Conservation (phyloP, 2,888 invertebrate species). For the Ypsolopha scabrella region DNA sequence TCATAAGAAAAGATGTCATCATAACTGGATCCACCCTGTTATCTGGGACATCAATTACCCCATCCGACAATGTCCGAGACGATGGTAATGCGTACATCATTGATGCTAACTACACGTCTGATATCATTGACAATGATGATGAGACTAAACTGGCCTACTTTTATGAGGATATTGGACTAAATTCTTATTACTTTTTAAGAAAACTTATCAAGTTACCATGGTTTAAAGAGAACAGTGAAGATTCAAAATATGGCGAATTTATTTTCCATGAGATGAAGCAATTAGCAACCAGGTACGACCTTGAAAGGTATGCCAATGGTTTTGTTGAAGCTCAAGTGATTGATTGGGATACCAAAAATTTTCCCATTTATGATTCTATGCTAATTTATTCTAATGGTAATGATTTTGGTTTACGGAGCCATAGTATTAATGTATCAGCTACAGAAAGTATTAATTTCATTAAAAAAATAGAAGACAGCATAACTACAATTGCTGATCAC, state of each 20-base stretch:
- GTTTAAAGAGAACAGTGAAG: constrained; percentile 59
- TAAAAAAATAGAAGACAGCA: constrained; percentile 43
- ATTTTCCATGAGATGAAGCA: constrained; percentile 76
- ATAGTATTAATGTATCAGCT: constrained; percentile 41
- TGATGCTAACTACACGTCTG: constrained; percentile 47
- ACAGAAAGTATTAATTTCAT: constrained; percentile 30
- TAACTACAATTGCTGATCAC: constrained; percentile 31
- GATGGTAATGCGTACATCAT: constrained; percentile 49
- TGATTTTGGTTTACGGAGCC: constrained; percentile 69
- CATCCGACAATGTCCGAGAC: constrained; percentile 29
- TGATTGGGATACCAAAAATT: constrained; percentile 56
- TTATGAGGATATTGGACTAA: constrained; percentile 78
- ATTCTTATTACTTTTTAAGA: constrained; percentile 72
- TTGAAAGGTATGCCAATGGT: constrained; percentile 78
- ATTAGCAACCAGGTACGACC: constrained; percentile 75
- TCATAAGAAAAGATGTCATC: constrained; percentile 72
- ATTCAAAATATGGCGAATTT: constrained; percentile 69
- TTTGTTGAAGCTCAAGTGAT: constrained; percentile 68
- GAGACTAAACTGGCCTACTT: constrained; percentile 76
- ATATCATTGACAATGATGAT: constrained; percentile 45
- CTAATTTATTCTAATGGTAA: constrained; percentile 74
- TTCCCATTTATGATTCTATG: constrained; percentile 70
- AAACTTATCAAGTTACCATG: constrained; percentile 69
- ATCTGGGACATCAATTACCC: constrained; percentile 28
- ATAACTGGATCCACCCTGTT: constrained; percentile 45